A percentile compares a stretch with the other conserved stretches of the same genome.
phyloP scores from a whole-genome alignment of 1,140 invertebrate genomes.

The Drosophila kurseongensis region DNA sequence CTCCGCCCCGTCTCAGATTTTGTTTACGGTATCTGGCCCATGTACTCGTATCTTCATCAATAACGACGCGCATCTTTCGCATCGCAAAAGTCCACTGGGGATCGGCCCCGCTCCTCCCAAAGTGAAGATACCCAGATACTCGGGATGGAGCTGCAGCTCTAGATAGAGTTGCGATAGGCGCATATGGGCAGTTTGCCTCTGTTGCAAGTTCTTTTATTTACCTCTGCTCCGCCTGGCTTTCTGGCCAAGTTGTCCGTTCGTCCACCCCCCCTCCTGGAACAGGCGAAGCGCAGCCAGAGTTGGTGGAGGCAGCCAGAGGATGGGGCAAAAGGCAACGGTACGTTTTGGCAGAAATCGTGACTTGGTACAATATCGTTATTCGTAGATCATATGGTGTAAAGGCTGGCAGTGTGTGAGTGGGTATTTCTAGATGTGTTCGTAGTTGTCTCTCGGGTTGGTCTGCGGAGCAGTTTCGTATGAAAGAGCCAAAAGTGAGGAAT shows the following conservation, averaged over 20 bases:
- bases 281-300: conserved; percentile 19
- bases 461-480: neutral
- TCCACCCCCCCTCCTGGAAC: conserved; percentile 24
- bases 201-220: conserved; percentile 52
- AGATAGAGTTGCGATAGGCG: conserved; percentile 80
- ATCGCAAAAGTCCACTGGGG: conserved; percentile 50
- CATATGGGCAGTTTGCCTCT: conserved; percentile 73
- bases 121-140: conserved; percentile 27
- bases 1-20: conserved; percentile 32
- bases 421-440: conserved; percentile 51
- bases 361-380: conserved; percentile 83
- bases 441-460: conserved; percentile 53
- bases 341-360: conserved; percentile 83
- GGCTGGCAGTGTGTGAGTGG: conserved; percentile 51
- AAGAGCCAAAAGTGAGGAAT: conserved; percentile 12
- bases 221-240: conserved; percentile 21
- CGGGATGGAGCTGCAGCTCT: conserved; percentile 52
- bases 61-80: conserved; percentile 73
- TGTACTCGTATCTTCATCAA: conserved; percentile 81
- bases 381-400: conserved; percentile 84
- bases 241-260: conserved; percentile 28
- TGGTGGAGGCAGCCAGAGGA: neutral
- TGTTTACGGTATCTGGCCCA: conserved; percentile 63
- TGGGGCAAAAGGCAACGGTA: conserved; percentile 73
- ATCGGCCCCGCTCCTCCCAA: conserved; percentile 7